Base-by-base conservation (phyloP, 2,888 invertebrate species). In the Caenorhabditis afra region DNA sequence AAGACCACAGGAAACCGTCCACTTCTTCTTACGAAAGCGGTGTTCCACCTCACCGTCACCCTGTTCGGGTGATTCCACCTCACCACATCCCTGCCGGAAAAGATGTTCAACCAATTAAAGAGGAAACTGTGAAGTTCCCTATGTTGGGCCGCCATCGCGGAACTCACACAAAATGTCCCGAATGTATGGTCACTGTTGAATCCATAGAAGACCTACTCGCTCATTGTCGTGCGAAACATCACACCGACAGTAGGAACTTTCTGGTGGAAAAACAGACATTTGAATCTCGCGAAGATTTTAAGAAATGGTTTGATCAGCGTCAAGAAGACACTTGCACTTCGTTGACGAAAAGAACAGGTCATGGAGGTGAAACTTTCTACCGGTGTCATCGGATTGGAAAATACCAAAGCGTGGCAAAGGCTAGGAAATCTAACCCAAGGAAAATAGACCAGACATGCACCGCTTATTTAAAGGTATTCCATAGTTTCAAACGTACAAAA, bases 401-500 rank as follows among this genome's bases (percentile, higher is more conserved):
- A 49, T 79, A 79, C 20, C 39, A 41, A n/a, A 74, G 74, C 53
- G 79, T 79, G 12, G 79, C 79, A 0, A 79, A 74, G 14, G 64
- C 71, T 2, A 23, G 79, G 44, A 68, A 70, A 37, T 79, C 79
- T 35, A 79, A 79, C 49, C 74, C 79, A 4, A 22, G 79, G 29
- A 79, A 79, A n/a, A 55, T 79, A 5, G 79, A 79, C 50, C 79
- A 79, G 35, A 66, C 66, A 5, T 79, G 79, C 23, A 79, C 79
- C 3, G 79, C 79, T 3, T 74, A 68, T 55, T 49, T 79, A 39
- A 79, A 79, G 41, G 29, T 29, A n/a, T n/a, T n/a, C n/a, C n/a
- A 29, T 29, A 29, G 29, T 29, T 29, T 3, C 7, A 29, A 7
- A 29, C 29, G 29, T n/a, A n/a, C n/a, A n/a, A n/a, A n/a, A n/a